These are phyloP conservation scores for Dorcus parallelipipedus DNA, from an alignment of 2,888 invertebrate species.

Conservation along the genomic window DNA sequence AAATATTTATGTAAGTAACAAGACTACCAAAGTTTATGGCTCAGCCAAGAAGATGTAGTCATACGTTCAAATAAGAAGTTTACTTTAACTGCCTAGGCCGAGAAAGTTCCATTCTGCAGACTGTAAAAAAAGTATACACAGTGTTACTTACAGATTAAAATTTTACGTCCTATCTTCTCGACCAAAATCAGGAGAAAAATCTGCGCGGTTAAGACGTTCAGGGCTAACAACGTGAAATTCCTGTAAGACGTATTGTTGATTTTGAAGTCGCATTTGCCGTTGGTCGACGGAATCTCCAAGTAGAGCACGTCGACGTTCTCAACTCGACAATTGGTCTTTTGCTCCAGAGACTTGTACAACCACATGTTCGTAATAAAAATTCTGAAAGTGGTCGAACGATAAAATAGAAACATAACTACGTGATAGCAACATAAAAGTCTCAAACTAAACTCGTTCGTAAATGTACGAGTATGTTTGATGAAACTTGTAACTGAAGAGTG, in stretches of 20 bases:
- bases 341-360: constrained; percentile 22
- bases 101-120: no score
- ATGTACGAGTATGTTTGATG: no score
- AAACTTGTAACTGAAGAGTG: background rate
- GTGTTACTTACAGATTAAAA: constrained; percentile 21
- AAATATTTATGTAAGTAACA: no score
- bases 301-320: constrained; percentile 19
- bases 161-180: constrained; percentile 25
- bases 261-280: constrained; percentile 16
- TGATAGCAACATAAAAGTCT: background rate
- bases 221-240: constrained; percentile 23
- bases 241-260: constrained; percentile 13
- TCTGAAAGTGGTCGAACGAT: constrained; percentile 17
- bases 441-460: background rate
- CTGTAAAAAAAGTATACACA: no score
- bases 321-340: constrained; percentile 17
- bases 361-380: constrained; percentile 24
- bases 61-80: no score
- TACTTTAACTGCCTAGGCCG: no score
- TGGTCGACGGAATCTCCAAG: constrained; percentile 15
- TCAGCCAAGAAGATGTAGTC: no score
- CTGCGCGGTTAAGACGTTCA: constrained; percentile 21
- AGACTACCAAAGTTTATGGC: no score
- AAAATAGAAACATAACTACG: background rate
- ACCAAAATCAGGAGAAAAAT: constrained; percentile 21